Evolutionary conservation across 2,113 vertebrate genomes (phyloP).

Genomic region (Perca flavescens): DNA sequence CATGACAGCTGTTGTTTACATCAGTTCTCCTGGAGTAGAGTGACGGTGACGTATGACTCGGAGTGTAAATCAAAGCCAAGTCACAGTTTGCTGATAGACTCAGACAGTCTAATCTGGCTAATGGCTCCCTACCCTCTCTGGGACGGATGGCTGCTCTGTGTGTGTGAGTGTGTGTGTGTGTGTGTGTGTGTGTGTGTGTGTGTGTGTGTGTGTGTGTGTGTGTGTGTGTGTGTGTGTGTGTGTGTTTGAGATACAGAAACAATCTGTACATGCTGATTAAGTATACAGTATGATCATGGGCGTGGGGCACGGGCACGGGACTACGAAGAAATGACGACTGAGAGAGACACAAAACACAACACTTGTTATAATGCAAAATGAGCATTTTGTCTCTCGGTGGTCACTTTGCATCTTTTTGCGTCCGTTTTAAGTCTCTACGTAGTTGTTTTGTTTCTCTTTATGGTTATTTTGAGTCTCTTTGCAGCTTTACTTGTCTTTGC

Average conservation of each 20-base stretch:
- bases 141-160: slow-evolving; percentile 40
- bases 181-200: not conserved
- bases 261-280: slow-evolving; percentile 50
- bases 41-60: slow-evolving; percentile 18
- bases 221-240: not conserved
- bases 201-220: not conserved
- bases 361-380: not conserved
- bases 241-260: slow-evolving; percentile 22
- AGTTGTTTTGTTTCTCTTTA: not conserved
- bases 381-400: not conserved
- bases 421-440: not conserved
- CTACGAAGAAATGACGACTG: not conserved
- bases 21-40: not conserved
- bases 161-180: slow-evolving; percentile 17
- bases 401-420: not conserved
- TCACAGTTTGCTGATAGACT: slow-evolving; percentile 55
- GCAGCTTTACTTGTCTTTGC: too few species aligned
- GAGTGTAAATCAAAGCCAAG: slow-evolving; percentile 54
- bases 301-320: not conserved
- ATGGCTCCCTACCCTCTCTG: slow-evolving; percentile 57
- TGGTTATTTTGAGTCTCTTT: not conserved
- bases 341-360: not conserved
- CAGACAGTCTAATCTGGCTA: slow-evolving; percentile 73
- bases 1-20: slow-evolving; percentile 28
- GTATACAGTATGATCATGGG: slow-evolving; percentile 14